A percentile compares a stretch with the other conserved stretches of the same genome.
phyloP scores from a whole-genome alignment of 2,797 vertebrate genomes.

The Zonotrichia albicollis region DNA sequence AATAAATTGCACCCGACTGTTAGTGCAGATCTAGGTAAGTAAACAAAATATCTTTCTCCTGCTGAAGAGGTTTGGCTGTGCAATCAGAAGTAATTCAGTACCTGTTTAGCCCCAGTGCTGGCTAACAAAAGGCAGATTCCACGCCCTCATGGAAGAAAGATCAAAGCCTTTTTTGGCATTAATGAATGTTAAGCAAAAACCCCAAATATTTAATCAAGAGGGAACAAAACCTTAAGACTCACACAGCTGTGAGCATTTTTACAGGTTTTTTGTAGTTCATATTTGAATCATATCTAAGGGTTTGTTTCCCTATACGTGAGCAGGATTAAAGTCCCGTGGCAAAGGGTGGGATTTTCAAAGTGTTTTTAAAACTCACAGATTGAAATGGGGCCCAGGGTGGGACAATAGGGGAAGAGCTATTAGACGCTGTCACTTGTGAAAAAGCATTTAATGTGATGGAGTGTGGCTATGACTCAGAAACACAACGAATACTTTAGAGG shows the following conservation, averaged over 20 bases:
- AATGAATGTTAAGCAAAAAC: conserved; percentile 24
- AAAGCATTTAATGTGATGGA: neutral
- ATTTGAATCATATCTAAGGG: neutral
- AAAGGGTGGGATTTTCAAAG: conserved; percentile 1
- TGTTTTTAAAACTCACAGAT: neutral
- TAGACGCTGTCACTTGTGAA: conserved; percentile 5
- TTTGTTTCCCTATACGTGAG: neutral
- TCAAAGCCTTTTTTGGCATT: conserved; percentile 49
- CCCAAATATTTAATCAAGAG: conserved; percentile 59
- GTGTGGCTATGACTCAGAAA: conserved; percentile 23
- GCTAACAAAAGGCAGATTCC: conserved; percentile 50
- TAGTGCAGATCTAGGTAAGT: neutral
- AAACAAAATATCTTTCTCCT: conserved; percentile 14
- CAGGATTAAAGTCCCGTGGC: neutral
- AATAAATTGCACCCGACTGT: conserved; percentile 11
- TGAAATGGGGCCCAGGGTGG: neutral
- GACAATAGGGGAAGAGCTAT: neutral
- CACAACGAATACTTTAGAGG: neutral
- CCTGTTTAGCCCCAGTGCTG: conserved; percentile 32
- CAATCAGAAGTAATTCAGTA: conserved; percentile 39
- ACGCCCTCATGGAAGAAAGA: conserved; percentile 31
- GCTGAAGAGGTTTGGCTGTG: conserved; percentile 27
- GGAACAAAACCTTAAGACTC: conserved; percentile 3
- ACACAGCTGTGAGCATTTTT: conserved; percentile 20
- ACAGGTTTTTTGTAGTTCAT: neutral